phyloP scores from a whole-genome alignment of 2,888 invertebrate species.

The Idaea biselata region DNA sequence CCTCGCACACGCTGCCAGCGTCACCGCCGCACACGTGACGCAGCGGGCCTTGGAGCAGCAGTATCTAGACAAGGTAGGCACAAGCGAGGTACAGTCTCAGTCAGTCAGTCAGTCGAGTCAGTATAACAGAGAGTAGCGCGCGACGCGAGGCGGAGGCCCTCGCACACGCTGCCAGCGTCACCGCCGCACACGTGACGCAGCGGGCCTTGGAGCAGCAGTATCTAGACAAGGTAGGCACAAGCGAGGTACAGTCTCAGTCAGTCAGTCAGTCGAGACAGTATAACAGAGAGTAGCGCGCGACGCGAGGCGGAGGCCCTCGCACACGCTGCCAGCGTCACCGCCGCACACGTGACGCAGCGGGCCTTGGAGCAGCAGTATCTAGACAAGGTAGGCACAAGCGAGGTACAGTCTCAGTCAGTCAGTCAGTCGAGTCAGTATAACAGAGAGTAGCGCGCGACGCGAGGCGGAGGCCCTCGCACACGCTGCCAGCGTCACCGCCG shows the following conservation, averaged over 20 bases:
- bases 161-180: slow-evolving; percentile 63
- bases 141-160: slow-evolving; percentile 64
- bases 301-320: slow-evolving; percentile 64
- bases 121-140: slow-evolving; percentile 65
- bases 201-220: slow-evolving; percentile 32
- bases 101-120: too few relatives aligned
- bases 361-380: slow-evolving; percentile 32
- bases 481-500: slow-evolving; percentile 60
- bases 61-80: slow-evolving; percentile 41
- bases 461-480: slow-evolving; percentile 67
- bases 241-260: too few relatives aligned
- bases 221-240: slow-evolving; percentile 44
- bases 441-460: slow-evolving; percentile 62
- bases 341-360: slow-evolving; percentile 48
- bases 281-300: slow-evolving; percentile 64
- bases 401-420: too few relatives aligned
- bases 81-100: too few relatives aligned
- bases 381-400: slow-evolving; percentile 39
- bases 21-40: slow-evolving; percentile 59
- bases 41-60: slow-evolving; percentile 32
- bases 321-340: slow-evolving; percentile 64
- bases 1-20: slow-evolving; percentile 60
- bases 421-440: too few relatives aligned
- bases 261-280: too few relatives aligned
- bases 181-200: slow-evolving; percentile 52